phyloP scores from a whole-genome alignment of 2,888 invertebrate genomes.

The Catotricha subobsoleta region DNA sequence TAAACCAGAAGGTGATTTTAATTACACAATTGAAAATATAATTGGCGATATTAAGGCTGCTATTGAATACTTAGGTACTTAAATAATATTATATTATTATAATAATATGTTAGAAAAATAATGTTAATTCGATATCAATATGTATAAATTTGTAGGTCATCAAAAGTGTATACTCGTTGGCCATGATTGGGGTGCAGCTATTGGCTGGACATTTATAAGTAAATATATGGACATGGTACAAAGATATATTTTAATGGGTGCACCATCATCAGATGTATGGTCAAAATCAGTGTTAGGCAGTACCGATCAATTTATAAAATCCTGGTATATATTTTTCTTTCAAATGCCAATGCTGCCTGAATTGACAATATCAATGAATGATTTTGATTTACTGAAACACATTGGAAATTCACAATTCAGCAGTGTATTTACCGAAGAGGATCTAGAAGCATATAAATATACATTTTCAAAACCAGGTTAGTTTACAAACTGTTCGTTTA shows the following conservation, averaged over 20 bases:
- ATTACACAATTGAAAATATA: constrained; percentile 35
- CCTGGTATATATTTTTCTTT: constrained; percentile 41
- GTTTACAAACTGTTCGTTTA: neutral
- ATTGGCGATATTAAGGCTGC: constrained; percentile 42
- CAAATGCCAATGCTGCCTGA: constrained; percentile 38
- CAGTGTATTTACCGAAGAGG: constrained; percentile 25
- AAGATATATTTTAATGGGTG: constrained; percentile 35
- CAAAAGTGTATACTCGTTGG: constrained; percentile 37
- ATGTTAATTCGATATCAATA: neutral
- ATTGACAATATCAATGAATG: constrained; percentile 28
- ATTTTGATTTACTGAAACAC: constrained; percentile 25
- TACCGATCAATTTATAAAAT: constrained; percentile 29
- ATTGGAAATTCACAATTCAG: constrained; percentile 21
- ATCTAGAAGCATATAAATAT: constrained; percentile 39
- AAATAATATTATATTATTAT: constrained; percentile 1
- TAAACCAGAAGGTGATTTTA: constrained; percentile 33
- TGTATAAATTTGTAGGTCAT: constrained; percentile 24
- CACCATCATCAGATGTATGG: constrained; percentile 33
- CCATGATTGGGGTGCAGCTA: constrained; percentile 51
- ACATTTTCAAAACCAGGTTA: constrained; percentile 31
- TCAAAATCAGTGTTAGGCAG: constrained; percentile 25
- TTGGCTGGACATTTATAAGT: constrained; percentile 37
- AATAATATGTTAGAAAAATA: neutral
- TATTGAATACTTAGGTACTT: constrained; percentile 33
- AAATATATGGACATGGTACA: constrained; percentile 37